Conservation (phyloP, 2,113 vertebrate genomes). For the Brienomyrus brachyistius region DNA sequence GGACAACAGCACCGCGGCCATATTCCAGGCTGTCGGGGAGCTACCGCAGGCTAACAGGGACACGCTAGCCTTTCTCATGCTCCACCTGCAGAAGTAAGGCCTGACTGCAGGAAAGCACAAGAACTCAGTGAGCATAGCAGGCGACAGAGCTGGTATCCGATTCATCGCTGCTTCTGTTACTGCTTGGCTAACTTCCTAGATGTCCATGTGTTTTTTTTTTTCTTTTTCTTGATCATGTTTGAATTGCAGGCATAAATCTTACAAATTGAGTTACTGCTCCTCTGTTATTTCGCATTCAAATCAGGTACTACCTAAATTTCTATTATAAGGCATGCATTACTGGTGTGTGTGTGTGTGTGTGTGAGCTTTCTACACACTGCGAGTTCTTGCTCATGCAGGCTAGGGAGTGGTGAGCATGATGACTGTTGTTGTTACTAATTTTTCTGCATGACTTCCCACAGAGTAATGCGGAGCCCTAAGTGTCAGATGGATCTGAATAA, state of each 20-base stretch:
- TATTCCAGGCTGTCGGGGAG: slow-evolving; percentile 56
- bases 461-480: slow-evolving; percentile 60
- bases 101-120: neutral
- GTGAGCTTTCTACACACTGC: neutral
- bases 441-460: slow-evolving; percentile 15
- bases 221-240: neutral
- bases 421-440: neutral
- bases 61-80: slow-evolving; percentile 72
- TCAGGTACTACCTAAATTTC: neutral
- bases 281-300: neutral
- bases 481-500: slow-evolving; percentile 76
- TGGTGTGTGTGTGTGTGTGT: neutral
- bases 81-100: slow-evolving; percentile 63
- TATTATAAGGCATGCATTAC: neutral
- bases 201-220: neutral
- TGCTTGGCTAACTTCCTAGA: neutral
- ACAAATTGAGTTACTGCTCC: neutral
- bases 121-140: neutral
- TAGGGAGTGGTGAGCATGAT: neutral
- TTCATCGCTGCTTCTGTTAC: neutral
- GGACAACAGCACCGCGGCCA: slow-evolving; percentile 40
- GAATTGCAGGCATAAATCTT: neutral
- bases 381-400: neutral
- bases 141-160: neutral
- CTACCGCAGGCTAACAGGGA: slow-evolving; percentile 70